Evolutionary conservation across 2,888 invertebrate species (phyloP), one percentile per base, ranked within the genome.

Genomic region (Sarcophaga rosellei): DNA sequence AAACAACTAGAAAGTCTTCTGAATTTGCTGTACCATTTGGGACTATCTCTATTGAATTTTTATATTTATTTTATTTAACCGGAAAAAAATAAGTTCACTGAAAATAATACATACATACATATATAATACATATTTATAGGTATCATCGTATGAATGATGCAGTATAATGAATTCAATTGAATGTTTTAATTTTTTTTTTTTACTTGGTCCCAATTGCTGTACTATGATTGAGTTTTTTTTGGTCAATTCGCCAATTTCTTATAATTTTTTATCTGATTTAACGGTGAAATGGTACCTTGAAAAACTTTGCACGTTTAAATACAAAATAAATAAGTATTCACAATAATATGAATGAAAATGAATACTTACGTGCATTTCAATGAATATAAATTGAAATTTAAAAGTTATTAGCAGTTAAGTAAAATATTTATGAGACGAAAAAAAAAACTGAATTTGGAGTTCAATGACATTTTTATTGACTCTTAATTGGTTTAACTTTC

Each of bases 321-420:
- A 44, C 62, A 35, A 35, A 44, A 73, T 45, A 15, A 66, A 66
- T 44, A 8, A 35, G 10, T 66, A 66, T 44, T 66, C 44, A 20
- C 65, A 44, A 66, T 66, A 66, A 66, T 44, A n/a, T 66, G 44
- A 66, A 66, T 66, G 65, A 66, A 44, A 66, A 44, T 65, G 35
- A 44, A 44, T 66, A 66, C n/a, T 20, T 44, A 66, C 44, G 20
- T 44, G 1, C 65, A 66, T 44, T 5, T 17, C 12, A 10, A 44
- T n/a, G 12, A 25, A 63, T 15, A 63, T 10, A 4, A 63, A 63
- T 25, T 15, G 12, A 23, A 23, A 63, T 25, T 17, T 11, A 66
- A 66, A 66, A 66, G 44, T 44, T 44, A n/a, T 20, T 66, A n/a
- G 5, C 44, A 20, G 20, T 66, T 66, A 8, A 35, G 10, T 35